Evolutionary conservation across 2,888 invertebrate species (phyloP).

Genomic region (Xanthorhoe designata): DNA sequence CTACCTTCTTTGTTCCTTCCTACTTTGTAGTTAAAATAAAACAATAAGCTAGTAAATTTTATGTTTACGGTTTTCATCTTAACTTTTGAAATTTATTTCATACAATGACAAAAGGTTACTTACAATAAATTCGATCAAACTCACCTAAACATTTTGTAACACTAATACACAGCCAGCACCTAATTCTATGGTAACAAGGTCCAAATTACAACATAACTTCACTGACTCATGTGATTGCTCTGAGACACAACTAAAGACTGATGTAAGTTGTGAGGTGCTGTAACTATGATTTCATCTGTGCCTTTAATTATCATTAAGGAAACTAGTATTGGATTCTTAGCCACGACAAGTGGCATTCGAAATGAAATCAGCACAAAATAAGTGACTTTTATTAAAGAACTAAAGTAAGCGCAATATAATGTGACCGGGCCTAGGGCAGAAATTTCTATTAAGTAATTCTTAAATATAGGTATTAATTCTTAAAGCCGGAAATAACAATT

Average conservation of each 20-base stretch:
- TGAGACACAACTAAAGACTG: background rate
- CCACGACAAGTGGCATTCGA: background rate
- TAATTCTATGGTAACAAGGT: background rate
- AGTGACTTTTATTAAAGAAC: background rate
- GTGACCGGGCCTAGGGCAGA: too few relatives aligned
- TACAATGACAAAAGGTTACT: too few relatives aligned
- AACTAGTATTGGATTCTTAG: constrained; percentile 4
- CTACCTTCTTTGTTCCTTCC: too few relatives aligned
- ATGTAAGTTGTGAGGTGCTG: background rate
- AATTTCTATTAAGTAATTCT: too few relatives aligned
- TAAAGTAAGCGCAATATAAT: too few relatives aligned
- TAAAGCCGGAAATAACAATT: too few relatives aligned
- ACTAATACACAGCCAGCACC: constrained; percentile 17
- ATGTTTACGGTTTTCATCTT: too few relatives aligned
- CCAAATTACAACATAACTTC: constrained; percentile 15
- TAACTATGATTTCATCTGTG: background rate
- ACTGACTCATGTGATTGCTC: background rate
- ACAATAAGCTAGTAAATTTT: too few relatives aligned
- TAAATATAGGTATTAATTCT: too few relatives aligned
- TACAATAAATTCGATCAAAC: background rate
- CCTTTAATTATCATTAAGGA: background rate
- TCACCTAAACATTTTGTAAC: constrained; percentile 6
- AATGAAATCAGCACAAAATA: background rate
- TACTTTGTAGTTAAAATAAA: too few relatives aligned
- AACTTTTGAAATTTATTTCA: too few relatives aligned